Evolutionary conservation across 2,888 invertebrate species (phyloP), one percentile per base, ranked within the genome.

Genomic region (Polylopha cassiicola): DNA sequence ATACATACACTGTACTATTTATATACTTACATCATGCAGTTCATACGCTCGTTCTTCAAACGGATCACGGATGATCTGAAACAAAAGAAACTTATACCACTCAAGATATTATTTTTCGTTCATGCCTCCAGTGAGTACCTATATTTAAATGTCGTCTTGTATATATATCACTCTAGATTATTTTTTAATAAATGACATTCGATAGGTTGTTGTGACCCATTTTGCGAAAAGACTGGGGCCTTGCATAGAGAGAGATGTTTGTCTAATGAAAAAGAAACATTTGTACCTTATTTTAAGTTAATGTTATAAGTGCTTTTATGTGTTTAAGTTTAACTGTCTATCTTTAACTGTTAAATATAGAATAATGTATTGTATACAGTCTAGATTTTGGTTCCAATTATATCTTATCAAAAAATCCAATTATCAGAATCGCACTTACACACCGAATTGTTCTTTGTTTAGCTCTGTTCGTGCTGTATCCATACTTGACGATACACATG

Each of bases 401-500:
- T n/a, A n/a, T n/a, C n/a, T n/a, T n/a, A n/a, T n/a, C n/a, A n/a
- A n/a, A n/a, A n/a, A n/a, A n/a, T n/a, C n/a, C n/a, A n/a, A n/a
- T n/a, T n/a, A n/a, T 23, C 16, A 23, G 7, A 20, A 2, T 13
- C 11, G 11, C 5, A 15, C 8, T 18, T 34, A 3, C 5, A 9
- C 13, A 20, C 2, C 29, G 16, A 8, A 8, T 21, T 17, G 31
- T 29, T 24, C 33, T 20, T 17, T 34, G 61, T 58, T 11, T 69
- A 93, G 93, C 92, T 11, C 76, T 93, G 36, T 89, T 90, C 63
- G 92, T 93, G 30, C 75, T 93, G 46, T 93, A 93, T 68, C 93
- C 93, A 3, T 93, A 92, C 77, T 74, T 93, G 65, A 92, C 92
- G 30, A 91, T 93, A 51, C 93, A 93, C 66, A 92, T 93, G 91